Base-by-base conservation (phyloP, 2,888 invertebrate species). In the Dryocosmus kuriphilus region DNA sequence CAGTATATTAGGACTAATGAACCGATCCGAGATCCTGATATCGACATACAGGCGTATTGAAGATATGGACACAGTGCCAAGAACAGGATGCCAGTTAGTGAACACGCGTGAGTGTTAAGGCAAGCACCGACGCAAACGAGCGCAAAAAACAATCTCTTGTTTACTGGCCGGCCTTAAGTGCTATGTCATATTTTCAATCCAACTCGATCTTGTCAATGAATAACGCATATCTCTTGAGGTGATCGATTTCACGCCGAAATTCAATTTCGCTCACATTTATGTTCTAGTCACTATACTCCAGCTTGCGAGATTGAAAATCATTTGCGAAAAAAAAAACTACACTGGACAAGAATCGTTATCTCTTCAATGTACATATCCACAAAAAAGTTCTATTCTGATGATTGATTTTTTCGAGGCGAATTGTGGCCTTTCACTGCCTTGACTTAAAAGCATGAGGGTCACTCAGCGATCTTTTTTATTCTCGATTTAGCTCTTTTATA, bases 1-100 rank as follows among this genome's bases (percentile, higher is more conserved):
- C 84, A 84, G 86, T 87, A 87, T 88, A 89, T 89, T 89, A 88
- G 85, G 86, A 88, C 88, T 89, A 88, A 89, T 88, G 88, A 89
- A 89, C 85, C 86, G 89, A 89, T 89, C 83, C 85, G 83, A 84
- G 84, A 79, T 80, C 61, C 85, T 74, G 89, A 88, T 88, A 89
- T 81, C 78, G 78, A 67, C 78, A 4, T 77, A 77, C 79, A 76
- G 65, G 57, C 77, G 77, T 78, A 75, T 46, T 65, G 75, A 65
- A 67, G 79, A 80, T 79, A 78, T 77, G 77, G 74, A 80, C 79
- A 82, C 62, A 79, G 67, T 77, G 65, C 74, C 74, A 75, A 62
- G 76, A 82, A 77, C 80, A 79, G 82, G 82, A 84, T 82, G 81
- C 84, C 84, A 81, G 83, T 85, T 83, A 84, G 81, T 76, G 83